These are phyloP conservation scores for Graptemys geographica DNA, from an alignment of 2,797 vertebrate species.

Conservation along the genomic window DNA sequence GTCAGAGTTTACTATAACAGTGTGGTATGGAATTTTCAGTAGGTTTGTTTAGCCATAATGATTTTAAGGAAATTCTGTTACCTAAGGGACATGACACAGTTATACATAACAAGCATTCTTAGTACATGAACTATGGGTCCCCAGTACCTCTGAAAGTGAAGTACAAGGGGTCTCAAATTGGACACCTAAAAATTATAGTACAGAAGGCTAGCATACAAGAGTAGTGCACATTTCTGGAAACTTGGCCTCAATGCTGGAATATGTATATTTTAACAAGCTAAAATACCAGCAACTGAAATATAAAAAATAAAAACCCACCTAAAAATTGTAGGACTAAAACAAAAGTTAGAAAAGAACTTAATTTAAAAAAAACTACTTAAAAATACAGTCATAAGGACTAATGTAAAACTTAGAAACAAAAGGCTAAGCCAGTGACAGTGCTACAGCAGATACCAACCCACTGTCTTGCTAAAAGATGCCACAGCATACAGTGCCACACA, in stretches of 20 bases:
- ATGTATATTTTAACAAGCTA: constrained; percentile 20
- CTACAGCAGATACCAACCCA: constrained; percentile 59
- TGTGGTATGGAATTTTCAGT: background rate
- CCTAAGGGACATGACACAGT: background rate
- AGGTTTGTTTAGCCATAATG: background rate
- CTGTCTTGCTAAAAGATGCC: constrained; percentile 59
- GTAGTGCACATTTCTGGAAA: constrained; percentile 61
- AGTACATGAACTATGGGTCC: background rate
- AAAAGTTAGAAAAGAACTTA: constrained; percentile 21
- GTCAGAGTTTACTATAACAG: background rate
- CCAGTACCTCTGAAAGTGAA: constrained; percentile 22
- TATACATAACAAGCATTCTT: constrained; percentile 7
- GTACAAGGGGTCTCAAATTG: constrained; percentile 38
- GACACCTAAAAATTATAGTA: constrained; percentile 56
- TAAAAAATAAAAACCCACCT: constrained; percentile 51
- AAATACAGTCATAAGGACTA: constrained; percentile 60
- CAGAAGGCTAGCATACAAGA: constrained; percentile 33
- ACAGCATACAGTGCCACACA: constrained; percentile 57
- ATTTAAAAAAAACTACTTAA: constrained; percentile 46
- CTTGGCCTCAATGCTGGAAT: constrained; percentile 60
- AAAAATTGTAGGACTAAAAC: constrained; percentile 31
- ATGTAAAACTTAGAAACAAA: constrained; percentile 56
- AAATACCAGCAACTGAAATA: constrained; percentile 58
- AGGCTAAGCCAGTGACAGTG: constrained; percentile 16
- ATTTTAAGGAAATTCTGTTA: constrained; percentile 1